Percentiles rank a stretch among this genome's conserved stretches.
Evolutionary conservation across 2,113 vertebrate species (phyloP).

Genomic region (Anser brachyrhynchus): DNA sequence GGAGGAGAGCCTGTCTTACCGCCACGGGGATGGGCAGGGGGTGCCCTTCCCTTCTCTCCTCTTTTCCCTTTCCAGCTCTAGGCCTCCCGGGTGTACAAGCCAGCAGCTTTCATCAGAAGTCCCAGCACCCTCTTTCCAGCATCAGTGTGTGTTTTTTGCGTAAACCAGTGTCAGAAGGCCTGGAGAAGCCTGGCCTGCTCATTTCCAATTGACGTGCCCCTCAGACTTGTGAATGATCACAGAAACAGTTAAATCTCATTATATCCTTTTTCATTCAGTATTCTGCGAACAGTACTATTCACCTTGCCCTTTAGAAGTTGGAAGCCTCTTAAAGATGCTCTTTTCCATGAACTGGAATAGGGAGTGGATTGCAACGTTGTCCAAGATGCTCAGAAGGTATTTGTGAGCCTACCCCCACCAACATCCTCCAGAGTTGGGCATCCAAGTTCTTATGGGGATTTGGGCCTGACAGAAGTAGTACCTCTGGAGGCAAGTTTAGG

Average conservation of each 20-base stretch:
- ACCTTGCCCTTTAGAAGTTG: neutral
- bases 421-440: neutral
- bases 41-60: neutral
- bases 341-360: neutral
- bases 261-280: neutral
- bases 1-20: neutral
- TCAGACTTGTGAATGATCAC: neutral
- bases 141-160: accelerated
- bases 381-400: neutral
- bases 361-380: neutral
- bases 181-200: neutral
- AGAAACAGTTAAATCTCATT: neutral
- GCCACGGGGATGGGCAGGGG: neutral
- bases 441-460: neutral
- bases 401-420: neutral
- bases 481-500: neutral
- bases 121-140: neutral
- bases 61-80: neutral
- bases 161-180: neutral
- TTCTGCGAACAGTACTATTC: neutral
- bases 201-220: neutral
- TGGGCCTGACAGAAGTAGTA: neutral
- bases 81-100: neutral
- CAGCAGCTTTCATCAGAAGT: neutral
- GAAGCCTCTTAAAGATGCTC: neutral